Conservation (phyloP, 2,797 vertebrate genomes). For the Danio albolineatus region DNA sequence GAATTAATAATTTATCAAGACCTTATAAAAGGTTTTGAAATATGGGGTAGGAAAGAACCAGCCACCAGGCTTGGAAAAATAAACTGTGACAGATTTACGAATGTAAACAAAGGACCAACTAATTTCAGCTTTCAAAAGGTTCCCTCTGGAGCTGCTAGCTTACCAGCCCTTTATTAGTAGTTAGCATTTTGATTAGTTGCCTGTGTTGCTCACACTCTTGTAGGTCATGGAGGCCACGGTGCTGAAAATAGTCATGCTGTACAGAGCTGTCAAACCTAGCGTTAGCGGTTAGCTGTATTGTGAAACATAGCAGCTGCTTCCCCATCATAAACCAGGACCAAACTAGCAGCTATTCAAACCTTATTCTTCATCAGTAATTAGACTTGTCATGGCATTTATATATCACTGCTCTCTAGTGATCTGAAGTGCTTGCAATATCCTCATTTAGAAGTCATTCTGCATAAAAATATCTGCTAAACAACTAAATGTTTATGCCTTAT, state of each 20-base stretch:
- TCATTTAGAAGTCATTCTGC: too few species aligned
- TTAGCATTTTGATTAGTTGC: conserved; percentile 21
- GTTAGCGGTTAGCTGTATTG: background rate
- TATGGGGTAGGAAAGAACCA: conserved; percentile 58
- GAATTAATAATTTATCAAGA: conserved; percentile 60
- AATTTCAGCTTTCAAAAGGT: conserved; percentile 34
- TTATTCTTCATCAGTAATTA: background rate
- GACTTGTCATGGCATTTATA: too few species aligned
- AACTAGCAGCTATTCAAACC: background rate
- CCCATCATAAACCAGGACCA: background rate
- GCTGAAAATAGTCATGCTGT: background rate
- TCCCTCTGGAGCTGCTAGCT: conserved; percentile 22
- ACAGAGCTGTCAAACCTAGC: background rate
- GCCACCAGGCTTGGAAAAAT: conserved; percentile 50
- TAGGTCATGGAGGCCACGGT: background rate
- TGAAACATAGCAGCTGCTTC: background rate
- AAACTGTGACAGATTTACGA: conserved; percentile 41
- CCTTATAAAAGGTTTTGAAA: conserved; percentile 67
- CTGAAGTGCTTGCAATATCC: too few species aligned
- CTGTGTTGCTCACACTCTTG: conserved; percentile 15
- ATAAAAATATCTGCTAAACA: background rate
- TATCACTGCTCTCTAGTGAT: too few species aligned
- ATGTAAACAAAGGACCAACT: conserved; percentile 36
- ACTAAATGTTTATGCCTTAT: background rate
- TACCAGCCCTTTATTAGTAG: conserved; percentile 25